Evolutionary conservation across 2,888 invertebrate genomes (phyloP), one percentile per base, ranked within the genome.

Genomic region (Amphipoea lucens): DNA sequence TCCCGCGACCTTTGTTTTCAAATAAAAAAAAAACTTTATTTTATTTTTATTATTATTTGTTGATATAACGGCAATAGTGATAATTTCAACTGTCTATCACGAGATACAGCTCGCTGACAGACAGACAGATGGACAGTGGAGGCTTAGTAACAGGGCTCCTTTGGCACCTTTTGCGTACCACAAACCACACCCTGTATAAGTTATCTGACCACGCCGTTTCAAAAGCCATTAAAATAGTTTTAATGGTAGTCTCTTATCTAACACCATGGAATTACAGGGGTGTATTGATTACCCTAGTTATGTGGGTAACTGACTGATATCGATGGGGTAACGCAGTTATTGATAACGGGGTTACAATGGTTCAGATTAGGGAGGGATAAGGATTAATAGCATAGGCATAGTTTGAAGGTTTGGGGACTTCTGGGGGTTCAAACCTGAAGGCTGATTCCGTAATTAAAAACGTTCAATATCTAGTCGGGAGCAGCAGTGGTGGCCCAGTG

Each of bases 181-280:
- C 57, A 57, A 57, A 57, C 57, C 0, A 67, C 72, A 29, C 0
- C 20, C 79, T 71, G 23, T 84, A 23, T 63, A 42, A 65, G 67
- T 66, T 54, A 73, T 77, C 83, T 70, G 70, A 73, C 65, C 67
- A 23, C 36, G 29, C 17, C 42, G 76, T 73, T 88, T 81, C 36
- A 20, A 60, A 76, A 87, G 51, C 82, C 57, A 88, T 87, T 88
- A 85, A 80, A 80, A 84, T 84, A 87, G 89, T 83, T 90, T 87
- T 85, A 88, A 90, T 79, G 77, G 66, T 62, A 7, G 69, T 76
- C 66, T 45, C 79, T 67, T 80, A 88, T 74, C 86, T 54, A 68
- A 78, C 67, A 81, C 87, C 73, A 82, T 80, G 51, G 62, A 63
- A 76, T 78, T 78, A 88, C 68, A 62, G 65, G 79, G 76, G 77